These are phyloP conservation scores for Macrotus californicus DNA, from an alignment of 2,113 vertebrate genomes.

Conservation along the genomic window DNA sequence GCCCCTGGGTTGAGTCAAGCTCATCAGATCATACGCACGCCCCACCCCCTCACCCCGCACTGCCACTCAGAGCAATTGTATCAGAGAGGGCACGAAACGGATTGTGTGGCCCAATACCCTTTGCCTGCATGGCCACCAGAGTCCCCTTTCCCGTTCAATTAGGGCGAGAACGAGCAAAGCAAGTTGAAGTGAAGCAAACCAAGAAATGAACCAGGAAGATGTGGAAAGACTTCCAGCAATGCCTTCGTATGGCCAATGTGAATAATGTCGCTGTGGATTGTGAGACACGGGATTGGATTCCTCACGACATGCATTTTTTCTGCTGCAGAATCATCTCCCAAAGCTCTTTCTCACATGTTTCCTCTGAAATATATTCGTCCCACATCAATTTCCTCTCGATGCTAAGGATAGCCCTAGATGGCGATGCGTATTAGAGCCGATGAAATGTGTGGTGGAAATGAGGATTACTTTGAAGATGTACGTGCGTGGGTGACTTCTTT, in stretches of 20 bases:
- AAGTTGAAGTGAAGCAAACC: background rate
- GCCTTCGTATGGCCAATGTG: background rate
- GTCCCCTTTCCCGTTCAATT: slow-evolving; percentile 42
- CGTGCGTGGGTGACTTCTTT: background rate
- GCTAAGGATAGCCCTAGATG: background rate
- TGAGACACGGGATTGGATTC: background rate
- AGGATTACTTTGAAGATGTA: slow-evolving; percentile 7
- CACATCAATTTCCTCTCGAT: background rate
- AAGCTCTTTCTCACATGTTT: background rate
- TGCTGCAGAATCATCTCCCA: background rate
- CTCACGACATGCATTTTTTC: background rate
- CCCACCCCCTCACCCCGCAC: slow-evolving; percentile 69
- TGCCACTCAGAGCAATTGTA: slow-evolving; percentile 74
- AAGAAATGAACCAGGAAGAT: background rate
- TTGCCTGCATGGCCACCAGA: slow-evolving; percentile 55
- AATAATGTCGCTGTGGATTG: background rate
- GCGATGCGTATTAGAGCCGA: background rate
- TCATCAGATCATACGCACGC: slow-evolving; percentile 83
- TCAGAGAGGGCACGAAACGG: slow-evolving; percentile 69
- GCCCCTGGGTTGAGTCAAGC: slow-evolving; percentile 72
- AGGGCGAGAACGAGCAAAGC: slow-evolving; percentile 8
- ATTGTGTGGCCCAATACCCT: slow-evolving; percentile 23
- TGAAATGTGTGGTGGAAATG: background rate
- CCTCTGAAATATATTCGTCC: background rate
- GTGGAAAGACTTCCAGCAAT: background rate